These are phyloP conservation scores for Ligdia adustata DNA, from an alignment of 2,888 invertebrate genomes.

Conservation along the genomic window DNA sequence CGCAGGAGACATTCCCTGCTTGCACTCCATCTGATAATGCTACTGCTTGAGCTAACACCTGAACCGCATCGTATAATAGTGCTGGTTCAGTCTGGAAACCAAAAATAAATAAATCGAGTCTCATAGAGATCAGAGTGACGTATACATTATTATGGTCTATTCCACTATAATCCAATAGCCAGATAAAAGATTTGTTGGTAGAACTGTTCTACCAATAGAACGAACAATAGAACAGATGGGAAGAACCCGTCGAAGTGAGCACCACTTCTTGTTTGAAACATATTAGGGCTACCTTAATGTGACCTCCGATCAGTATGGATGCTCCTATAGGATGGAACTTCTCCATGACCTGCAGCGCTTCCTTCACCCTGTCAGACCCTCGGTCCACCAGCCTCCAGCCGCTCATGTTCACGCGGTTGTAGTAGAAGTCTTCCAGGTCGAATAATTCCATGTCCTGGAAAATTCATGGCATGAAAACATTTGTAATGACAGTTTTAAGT, in stretches of 20 bases:
- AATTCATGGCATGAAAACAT: not conserved
- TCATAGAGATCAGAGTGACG: no score
- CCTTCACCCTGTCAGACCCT: constrained; percentile 89
- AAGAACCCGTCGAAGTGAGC: no score
- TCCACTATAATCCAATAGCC: no score
- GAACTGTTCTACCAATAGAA: no score
- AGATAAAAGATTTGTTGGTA: no score
- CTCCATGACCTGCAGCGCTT: constrained; percentile 92
- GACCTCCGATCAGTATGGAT: constrained; percentile 87
- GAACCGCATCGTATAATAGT: constrained; percentile 93
- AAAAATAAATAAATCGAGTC: no score
- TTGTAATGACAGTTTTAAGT: no score
- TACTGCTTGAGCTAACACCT: constrained; percentile 91
- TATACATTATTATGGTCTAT: no score
- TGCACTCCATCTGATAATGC: constrained; percentile 88
- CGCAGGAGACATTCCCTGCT: constrained; percentile 92
- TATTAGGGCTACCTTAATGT: constrained; percentile 73
- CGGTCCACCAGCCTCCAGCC: constrained; percentile 95
- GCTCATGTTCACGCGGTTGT: constrained; percentile 97
- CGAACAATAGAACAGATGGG: no score
- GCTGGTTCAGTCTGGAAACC: constrained; percentile 92
- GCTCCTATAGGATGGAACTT: constrained; percentile 94
- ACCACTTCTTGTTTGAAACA: no score
- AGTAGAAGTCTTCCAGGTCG: constrained; percentile 95
- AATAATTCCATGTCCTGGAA: constrained; percentile 93